A percentile compares a stretch with the other conserved stretches of the same genome.
Evolutionary conservation across 2,113 vertebrate species (phyloP).

Genomic region (Butorides virescens): DNA sequence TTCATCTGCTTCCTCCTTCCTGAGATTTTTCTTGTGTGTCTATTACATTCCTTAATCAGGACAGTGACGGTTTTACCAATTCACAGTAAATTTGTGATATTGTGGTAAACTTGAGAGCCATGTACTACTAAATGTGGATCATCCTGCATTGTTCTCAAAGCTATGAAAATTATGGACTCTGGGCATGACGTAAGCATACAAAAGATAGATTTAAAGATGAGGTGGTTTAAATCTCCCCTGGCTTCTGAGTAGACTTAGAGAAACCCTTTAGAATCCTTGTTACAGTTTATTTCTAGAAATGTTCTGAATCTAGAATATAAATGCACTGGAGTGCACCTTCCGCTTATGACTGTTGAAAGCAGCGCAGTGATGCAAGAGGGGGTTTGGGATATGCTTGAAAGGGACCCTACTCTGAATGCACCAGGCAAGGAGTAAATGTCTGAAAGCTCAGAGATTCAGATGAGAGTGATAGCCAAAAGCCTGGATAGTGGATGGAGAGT

Average conservation of each 20-base stretch:
- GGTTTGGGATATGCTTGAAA: not conserved
- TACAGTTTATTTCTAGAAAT: not conserved
- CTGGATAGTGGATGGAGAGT: not conserved
- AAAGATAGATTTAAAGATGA: not conserved
- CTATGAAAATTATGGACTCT: not conserved
- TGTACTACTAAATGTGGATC: not conserved
- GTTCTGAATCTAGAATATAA: not conserved
- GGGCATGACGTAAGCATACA: not conserved
- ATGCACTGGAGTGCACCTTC: not conserved
- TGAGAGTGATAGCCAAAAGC: accelerated
- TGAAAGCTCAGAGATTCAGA: not conserved
- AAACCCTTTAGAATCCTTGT: not conserved
- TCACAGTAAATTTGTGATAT: not conserved
- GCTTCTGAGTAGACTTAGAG: not conserved
- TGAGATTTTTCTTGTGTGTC: not conserved
- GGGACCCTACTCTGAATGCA: not conserved
- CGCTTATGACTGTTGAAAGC: not conserved
- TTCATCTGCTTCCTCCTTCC: not conserved
- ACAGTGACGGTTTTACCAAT: not conserved
- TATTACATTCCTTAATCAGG: not conserved
- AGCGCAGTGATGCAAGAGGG: not conserved
- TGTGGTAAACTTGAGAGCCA: not conserved
- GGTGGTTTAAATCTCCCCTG: not conserved
- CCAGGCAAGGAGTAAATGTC: not conserved
- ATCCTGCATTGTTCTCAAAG: not conserved